These are phyloP conservation scores for Hucho hucho DNA, from an alignment of 2,113 vertebrate species.

Conservation along the genomic window DNA sequence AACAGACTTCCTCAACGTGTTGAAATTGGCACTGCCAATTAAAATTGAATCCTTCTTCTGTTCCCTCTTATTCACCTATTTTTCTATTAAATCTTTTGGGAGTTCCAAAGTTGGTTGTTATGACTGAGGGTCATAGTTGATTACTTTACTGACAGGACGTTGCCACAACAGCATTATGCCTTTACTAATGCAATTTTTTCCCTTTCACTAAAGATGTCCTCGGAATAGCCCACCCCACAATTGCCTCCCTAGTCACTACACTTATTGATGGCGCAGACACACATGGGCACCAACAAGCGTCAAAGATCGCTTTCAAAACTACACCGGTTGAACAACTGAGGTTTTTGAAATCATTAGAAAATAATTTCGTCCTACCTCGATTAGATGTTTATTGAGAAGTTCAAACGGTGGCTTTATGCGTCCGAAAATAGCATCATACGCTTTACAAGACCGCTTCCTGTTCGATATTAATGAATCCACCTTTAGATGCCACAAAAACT, in stretches of 20 bases:
- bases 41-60: too few species aligned
- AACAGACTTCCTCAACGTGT: too few species aligned
- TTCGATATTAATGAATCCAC: slow-evolving; percentile 72
- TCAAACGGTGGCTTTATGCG: slow-evolving; percentile 62
- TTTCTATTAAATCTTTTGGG: too few species aligned
- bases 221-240: background rate
- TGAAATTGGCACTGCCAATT: too few species aligned
- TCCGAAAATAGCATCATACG: slow-evolving; percentile 66
- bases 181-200: too few species aligned
- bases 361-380: slow-evolving; percentile 67
- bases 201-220: too few species aligned
- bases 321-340: slow-evolving; percentile 38
- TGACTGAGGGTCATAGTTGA: too few species aligned
- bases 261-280: slow-evolving; percentile 73
- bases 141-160: too few species aligned
- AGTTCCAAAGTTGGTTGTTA: too few species aligned
- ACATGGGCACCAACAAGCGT: slow-evolving; percentile 66
- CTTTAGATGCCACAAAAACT: slow-evolving; percentile 67
- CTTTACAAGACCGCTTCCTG: slow-evolving; percentile 67
- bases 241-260: slow-evolving; percentile 58
- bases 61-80: too few species aligned
- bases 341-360: slow-evolving; percentile 24
- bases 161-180: too few species aligned
- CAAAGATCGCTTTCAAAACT: slow-evolving; percentile 49
- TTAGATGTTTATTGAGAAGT: slow-evolving; percentile 60